Evolutionary conservation across 2,797 vertebrate species (phyloP), one percentile per base, ranked within the genome.

Genomic region (Danio choprae): DNA sequence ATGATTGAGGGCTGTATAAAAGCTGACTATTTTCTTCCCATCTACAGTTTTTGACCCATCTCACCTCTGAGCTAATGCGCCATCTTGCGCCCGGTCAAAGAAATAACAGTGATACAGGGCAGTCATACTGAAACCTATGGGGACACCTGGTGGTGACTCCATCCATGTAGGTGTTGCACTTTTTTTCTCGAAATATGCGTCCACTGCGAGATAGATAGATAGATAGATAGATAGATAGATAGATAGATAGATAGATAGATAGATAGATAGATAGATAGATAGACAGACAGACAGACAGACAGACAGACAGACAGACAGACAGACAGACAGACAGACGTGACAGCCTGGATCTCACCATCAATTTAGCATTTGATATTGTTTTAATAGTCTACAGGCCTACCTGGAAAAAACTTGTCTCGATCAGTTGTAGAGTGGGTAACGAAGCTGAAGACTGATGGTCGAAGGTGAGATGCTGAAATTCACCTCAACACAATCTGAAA

Each of bases 91-190:
- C 40, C 1, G 48, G 50, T 4, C 29, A 40, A 55, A 38, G 59
- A 74, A 83, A 29, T 50, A 13, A 48, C 29, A 29, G 1, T 29
- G 29, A 29, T 29, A 29, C 1, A 29, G 40, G 38, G n/a, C 3
- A 10, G 15, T 29, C 5, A 78, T 76, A 48, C 67, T 20, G 65
- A 74, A 87, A 88, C 80, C 85, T 62, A 87, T 56, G 69, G 83
- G 83, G 92, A 92, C 93, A 90, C 86, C 93, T 94, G 88, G 91
- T 93, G 93, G 93, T 84, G 84, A 87, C 40, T 63, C 40, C 22
- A 4, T 53, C 58, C 48, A 29, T 58, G 12, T 9, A 29, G 3
- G 29, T 29, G 29, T 29, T 29, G 29, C 29, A 29, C 29, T n/a
- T n/a, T n/a, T n/a, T n/a, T n/a, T n/a, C n/a, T n/a, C n/a, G n/a